Evolutionary conservation across 1,140 invertebrate species (phyloP).

Genomic region (Druon quercuslanigerum): DNA sequence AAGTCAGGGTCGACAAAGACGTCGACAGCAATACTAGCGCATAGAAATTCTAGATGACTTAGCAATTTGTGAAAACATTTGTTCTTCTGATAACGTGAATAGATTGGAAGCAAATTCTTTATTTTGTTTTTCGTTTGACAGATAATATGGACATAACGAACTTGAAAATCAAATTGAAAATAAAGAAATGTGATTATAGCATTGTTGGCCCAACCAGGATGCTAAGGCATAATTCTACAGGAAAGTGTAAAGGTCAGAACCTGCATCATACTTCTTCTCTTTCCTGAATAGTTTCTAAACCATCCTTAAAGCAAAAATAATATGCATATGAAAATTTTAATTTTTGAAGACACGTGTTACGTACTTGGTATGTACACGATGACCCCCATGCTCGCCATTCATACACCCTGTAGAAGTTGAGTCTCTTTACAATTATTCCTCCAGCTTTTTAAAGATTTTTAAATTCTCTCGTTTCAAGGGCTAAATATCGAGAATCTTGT

Average conservation of each 20-base stretch:
- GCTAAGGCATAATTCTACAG: too few relatives aligned
- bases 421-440: neutral
- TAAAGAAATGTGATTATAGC: too few relatives aligned
- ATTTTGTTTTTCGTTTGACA: too few relatives aligned
- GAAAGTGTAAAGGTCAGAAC: neutral
- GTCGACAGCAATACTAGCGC: neutral
- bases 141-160: too few relatives aligned
- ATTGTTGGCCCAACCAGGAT: too few relatives aligned
- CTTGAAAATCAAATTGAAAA: too few relatives aligned
- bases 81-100: constrained; percentile 30
- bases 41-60: constrained; percentile 51
- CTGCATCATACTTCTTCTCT: neutral
- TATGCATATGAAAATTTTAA: neutral
- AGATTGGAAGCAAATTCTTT: too few relatives aligned
- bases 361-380: constrained; percentile 71
- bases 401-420: constrained; percentile 39
- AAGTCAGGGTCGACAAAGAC: constrained; percentile 48
- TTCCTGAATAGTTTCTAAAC: neutral
- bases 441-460: constrained; percentile 8
- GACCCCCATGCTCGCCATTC: constrained; percentile 71
- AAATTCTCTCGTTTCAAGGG: neutral
- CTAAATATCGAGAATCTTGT: constrained; percentile 58
- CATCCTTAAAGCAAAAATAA: neutral
- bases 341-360: constrained; percentile 42
- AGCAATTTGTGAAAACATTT: constrained; percentile 44